These are phyloP conservation scores for Phoeniculus purpureus DNA, from an alignment of 2,797 vertebrate genomes.

Conservation along the genomic window DNA sequence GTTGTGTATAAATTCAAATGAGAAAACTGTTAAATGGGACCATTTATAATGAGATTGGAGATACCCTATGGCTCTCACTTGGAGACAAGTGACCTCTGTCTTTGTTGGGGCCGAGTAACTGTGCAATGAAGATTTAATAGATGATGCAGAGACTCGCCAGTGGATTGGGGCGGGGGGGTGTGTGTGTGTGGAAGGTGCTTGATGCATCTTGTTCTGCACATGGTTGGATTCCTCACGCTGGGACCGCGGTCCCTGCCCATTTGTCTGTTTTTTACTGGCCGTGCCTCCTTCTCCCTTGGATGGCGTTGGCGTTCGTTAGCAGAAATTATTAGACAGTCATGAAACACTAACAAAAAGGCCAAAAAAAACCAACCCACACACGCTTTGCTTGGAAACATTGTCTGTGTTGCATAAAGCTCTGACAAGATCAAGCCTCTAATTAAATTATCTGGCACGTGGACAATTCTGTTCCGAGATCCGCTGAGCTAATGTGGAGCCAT, in stretches of 20 bases:
- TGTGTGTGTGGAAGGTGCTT: not conserved
- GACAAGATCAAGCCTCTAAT: constrained; percentile 69
- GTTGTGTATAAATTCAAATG: constrained; percentile 59
- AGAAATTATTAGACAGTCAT: constrained; percentile 18
- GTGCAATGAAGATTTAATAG: not conserved
- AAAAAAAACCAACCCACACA: not conserved
- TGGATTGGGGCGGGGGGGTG: not conserved
- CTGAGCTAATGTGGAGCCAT: constrained; percentile 64
- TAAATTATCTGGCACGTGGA: constrained; percentile 69
- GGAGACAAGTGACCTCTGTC: constrained; percentile 49
- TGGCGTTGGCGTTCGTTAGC: not conserved
- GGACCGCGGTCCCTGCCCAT: not conserved
- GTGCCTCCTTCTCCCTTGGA: not conserved
- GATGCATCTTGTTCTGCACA: not conserved
- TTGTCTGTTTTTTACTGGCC: not conserved
- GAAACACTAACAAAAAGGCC: constrained; percentile 29
- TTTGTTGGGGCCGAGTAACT: constrained; percentile 8
- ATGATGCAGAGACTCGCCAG: not conserved
- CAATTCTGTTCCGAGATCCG: constrained; percentile 47
- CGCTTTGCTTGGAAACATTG: constrained; percentile 39
- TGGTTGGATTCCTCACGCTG: not conserved
- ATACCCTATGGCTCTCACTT: constrained; percentile 54
- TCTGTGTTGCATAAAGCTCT: constrained; percentile 41
- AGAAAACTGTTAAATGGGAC: constrained; percentile 45
- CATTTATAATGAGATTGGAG: constrained; percentile 61